These are phyloP conservation scores for Apodemia hepburni DNA, from an alignment of 2,888 invertebrate species.

Conservation along the genomic window DNA sequence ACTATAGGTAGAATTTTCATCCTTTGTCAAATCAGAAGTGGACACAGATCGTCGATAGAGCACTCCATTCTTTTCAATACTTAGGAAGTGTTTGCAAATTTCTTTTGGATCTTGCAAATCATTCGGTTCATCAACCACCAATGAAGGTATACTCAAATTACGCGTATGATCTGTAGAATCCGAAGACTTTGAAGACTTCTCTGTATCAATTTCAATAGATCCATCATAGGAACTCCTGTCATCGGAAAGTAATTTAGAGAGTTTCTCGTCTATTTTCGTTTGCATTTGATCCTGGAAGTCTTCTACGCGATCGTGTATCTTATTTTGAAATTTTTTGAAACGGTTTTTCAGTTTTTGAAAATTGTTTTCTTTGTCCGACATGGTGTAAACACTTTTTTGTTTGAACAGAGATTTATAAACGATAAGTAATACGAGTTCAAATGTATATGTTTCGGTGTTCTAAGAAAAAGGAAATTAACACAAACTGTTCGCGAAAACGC, in stretches of 20 bases:
- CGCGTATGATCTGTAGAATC: conserved; percentile 37
- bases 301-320: conserved; percentile 65
- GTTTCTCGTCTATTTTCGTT: conserved; percentile 53
- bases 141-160: conserved; percentile 48
- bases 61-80: conserved; percentile 51
- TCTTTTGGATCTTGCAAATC: conserved; percentile 47
- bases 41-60: conserved; percentile 52
- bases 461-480: background rate
- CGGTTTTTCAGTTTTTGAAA: conserved; percentile 57
- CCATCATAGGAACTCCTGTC: conserved; percentile 53
- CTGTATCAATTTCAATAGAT: conserved; percentile 34
- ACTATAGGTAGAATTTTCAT: conserved; percentile 45
- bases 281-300: conserved; percentile 68
- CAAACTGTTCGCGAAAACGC: background rate
- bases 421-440: conserved; percentile 8
- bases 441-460: conserved; percentile 7
- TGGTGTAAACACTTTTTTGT: conserved; percentile 28
- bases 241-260: conserved; percentile 55
- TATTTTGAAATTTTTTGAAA: conserved; percentile 59
- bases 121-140: conserved; percentile 52
- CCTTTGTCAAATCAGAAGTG: conserved; percentile 50
- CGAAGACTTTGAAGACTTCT: conserved; percentile 38
- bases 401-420: conserved; percentile 9
- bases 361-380: conserved; percentile 58
- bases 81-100: conserved; percentile 53